Evolutionary conservation across 2,113 vertebrate genomes (phyloP).

Genomic region (Cephalopterus ornatus): DNA sequence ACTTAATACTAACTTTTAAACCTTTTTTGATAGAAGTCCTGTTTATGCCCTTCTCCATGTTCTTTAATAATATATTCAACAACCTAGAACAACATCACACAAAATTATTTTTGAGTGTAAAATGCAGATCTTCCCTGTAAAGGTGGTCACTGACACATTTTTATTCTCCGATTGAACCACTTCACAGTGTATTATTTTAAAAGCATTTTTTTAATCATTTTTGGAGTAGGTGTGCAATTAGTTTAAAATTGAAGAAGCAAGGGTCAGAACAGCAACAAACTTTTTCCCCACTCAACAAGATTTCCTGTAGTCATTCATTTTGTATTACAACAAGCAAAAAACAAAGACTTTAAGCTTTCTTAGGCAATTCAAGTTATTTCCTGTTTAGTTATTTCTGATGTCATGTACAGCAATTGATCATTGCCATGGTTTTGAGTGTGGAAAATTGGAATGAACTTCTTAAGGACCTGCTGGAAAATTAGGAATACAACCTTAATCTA

Average conservation of each 20-base stretch:
- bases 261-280: not conserved
- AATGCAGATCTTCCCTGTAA: not conserved
- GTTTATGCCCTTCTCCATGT: not conserved
- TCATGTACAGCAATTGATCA: not conserved
- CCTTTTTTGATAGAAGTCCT: not conserved
- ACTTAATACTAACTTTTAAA: not conserved
- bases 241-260: not conserved
- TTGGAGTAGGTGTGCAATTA: not conserved
- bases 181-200: not conserved
- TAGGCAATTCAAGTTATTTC: not conserved
- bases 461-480: not conserved
- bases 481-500: not conserved
- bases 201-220: not conserved
- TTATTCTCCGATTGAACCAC: not conserved
- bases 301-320: not conserved
- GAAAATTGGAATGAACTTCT: not conserved
- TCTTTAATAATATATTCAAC: not conserved
- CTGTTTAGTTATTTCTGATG: not conserved
- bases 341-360: not conserved
- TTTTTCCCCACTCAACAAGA: not conserved
- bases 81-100: not conserved
- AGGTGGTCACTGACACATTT: not conserved
- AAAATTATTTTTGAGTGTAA: not conserved
- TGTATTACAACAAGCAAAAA: not conserved
- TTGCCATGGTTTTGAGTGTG: not conserved